Evolutionary conservation across 2,113 vertebrate species (phyloP).

Genomic region (Kryptolebias marmoratus): DNA sequence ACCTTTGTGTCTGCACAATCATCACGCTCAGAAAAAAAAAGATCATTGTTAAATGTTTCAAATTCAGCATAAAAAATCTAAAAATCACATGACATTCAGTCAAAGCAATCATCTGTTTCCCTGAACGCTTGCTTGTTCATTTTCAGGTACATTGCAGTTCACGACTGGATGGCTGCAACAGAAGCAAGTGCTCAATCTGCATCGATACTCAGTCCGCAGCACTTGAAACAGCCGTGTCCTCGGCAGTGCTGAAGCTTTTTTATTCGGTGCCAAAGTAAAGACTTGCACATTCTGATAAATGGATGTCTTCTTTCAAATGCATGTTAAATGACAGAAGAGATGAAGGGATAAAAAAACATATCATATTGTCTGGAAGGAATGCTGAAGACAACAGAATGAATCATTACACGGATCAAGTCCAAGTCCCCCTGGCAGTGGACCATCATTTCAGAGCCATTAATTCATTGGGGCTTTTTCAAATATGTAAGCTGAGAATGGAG

Average conservation of each 20-base stretch:
- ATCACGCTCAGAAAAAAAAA: background rate
- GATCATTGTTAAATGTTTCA: too few relatives aligned
- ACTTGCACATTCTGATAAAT: constrained; percentile 53
- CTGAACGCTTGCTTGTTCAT: constrained; percentile 2
- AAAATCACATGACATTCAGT: background rate
- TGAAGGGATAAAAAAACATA: constrained; percentile 42
- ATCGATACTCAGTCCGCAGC: constrained; percentile 11
- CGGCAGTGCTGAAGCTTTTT: constrained; percentile 1
- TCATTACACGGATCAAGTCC: constrained; percentile 37
- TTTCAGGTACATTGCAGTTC: constrained; percentile 28
- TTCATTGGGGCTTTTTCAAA: constrained; percentile 49
- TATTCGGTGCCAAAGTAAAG: constrained; percentile 48
- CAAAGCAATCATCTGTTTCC: constrained; percentile 2
- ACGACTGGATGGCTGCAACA: constrained; percentile 36
- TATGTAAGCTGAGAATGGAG: constrained; percentile 37
- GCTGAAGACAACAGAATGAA: constrained; percentile 50
- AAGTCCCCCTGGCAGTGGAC: constrained; percentile 56
- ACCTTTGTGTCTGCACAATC: background rate
- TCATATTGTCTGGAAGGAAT: constrained; percentile 48
- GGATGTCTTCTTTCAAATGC: constrained; percentile 33
- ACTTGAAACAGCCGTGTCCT: constrained; percentile 14
- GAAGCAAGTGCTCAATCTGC: constrained; percentile 16
- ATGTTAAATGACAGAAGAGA: constrained; percentile 25
- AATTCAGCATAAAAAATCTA: too few relatives aligned
- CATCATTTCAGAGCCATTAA: constrained; percentile 68